Percentiles rank a stretch among this genome's conserved stretches.
Conservation (phyloP, 2,797 vertebrate genomes). For the Lemur catta region DNA sequence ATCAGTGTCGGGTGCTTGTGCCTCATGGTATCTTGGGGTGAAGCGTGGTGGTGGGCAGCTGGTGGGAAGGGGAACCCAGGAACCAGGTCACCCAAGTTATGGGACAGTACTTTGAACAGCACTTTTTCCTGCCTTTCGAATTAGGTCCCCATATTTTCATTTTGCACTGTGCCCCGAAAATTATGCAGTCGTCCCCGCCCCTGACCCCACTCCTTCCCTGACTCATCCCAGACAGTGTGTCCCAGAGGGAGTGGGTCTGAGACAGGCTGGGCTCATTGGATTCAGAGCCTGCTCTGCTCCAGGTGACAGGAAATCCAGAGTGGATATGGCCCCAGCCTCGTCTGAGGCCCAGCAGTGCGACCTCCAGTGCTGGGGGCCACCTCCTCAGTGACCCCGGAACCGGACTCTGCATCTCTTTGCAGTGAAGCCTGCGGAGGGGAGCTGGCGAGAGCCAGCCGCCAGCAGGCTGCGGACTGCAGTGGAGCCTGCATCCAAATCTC, state of each 20-base stretch:
- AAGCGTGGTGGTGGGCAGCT: fast-evolving
- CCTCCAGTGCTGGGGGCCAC: not conserved
- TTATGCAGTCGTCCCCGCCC: not conserved
- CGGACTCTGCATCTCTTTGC: not conserved
- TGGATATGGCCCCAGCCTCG: not conserved
- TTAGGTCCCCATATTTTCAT: not conserved
- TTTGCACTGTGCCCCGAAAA: not conserved
- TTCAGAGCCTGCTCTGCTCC: not conserved
- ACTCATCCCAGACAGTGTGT: not conserved
- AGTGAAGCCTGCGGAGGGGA: not conserved
- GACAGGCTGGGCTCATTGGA: not conserved
- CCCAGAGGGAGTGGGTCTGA: not conserved
- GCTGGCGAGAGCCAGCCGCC: not conserved
- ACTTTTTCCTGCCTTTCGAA: not conserved
- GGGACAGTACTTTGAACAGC: not conserved
- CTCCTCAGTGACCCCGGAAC: not conserved
- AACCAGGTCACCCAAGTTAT: not conserved
- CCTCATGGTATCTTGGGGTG: not conserved
- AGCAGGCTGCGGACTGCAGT: not conserved
- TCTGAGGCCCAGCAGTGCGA: not conserved
- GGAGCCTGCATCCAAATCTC: not conserved
- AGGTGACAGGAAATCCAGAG: not conserved
- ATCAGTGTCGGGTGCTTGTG: not conserved
- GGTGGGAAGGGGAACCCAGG: not conserved
- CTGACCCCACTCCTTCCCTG: not conserved